Evolutionary conservation across 2,888 invertebrate species (phyloP).

Genomic region (Oxystoma pomonae): DNA sequence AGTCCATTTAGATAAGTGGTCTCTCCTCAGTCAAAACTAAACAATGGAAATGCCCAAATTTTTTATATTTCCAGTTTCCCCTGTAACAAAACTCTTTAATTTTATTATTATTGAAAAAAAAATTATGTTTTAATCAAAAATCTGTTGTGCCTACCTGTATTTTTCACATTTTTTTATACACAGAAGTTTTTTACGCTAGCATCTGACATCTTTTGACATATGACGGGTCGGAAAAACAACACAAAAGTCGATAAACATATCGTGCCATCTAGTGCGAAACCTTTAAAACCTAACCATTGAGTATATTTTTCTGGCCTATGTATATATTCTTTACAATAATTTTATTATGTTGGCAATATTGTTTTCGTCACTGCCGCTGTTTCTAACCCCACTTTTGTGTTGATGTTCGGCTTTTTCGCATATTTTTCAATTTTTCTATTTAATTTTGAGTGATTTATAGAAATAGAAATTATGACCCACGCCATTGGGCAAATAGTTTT

Average conservation of each 20-base stretch:
- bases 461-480: slow-evolving; percentile 1
- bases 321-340: no score
- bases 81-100: neutral
- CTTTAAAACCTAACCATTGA: no score
- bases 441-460: neutral
- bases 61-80: neutral
- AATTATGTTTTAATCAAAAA: no score
- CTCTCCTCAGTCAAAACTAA: neutral
- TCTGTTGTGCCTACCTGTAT: no score
- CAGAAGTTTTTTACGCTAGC: neutral
- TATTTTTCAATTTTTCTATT: neutral
- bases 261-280: no score
- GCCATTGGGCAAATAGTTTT: slow-evolving; percentile 27
- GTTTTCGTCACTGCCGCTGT: no score
- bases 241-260: neutral
- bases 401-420: neutral
- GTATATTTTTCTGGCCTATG: no score
- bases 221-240: neutral
- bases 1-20: slow-evolving; percentile 28
- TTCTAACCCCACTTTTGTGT: neutral
- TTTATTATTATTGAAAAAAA: neutral
- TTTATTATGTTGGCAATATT: no score
- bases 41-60: neutral
- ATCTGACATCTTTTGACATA: neutral
- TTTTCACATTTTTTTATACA: neutral